phyloP scores from a whole-genome alignment of 2,113 vertebrate genomes.

The Melanotaenia duboulayi region DNA sequence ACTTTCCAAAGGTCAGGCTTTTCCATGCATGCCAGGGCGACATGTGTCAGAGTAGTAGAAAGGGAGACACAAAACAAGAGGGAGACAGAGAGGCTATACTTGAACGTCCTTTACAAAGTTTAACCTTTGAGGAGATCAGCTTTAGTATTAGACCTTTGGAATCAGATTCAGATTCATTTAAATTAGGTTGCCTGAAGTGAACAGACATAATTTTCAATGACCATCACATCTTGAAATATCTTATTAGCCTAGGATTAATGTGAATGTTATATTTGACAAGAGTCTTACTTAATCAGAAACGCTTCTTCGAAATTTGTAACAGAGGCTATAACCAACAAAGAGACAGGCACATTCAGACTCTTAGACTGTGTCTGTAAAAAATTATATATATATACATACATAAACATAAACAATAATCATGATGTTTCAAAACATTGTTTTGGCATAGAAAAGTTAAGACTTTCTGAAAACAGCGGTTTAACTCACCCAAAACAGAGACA shows the following conservation, averaged over 20 bases:
- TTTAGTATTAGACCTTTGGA: slow-evolving; percentile 29
- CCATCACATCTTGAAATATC: slow-evolving; percentile 6
- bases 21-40: slow-evolving; percentile 81
- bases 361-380: neutral
- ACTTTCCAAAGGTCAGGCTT: slow-evolving; percentile 86
- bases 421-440: slow-evolving; percentile 29
- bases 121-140: slow-evolving; percentile 30
- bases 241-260: slow-evolving; percentile 1
- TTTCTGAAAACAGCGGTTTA: slow-evolving; percentile 1
- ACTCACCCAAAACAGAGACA: slow-evolving; percentile 12
- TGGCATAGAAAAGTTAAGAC: neutral
- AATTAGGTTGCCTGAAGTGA: slow-evolving; percentile 9
- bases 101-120: slow-evolving; percentile 41
- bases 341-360: neutral
- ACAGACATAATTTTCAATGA: neutral
- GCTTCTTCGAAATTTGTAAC: neutral
- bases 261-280: slow-evolving; percentile 9
- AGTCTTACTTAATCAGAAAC: neutral
- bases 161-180: neutral
- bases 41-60: slow-evolving; percentile 70
- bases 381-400: no score
- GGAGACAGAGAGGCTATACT: slow-evolving; percentile 29
- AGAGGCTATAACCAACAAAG: no score
- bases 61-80: slow-evolving; percentile 48
- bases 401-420: neutral